Evolutionary conservation across 2,113 vertebrate species (phyloP).

Genomic region (Nymphicus hollandicus): DNA sequence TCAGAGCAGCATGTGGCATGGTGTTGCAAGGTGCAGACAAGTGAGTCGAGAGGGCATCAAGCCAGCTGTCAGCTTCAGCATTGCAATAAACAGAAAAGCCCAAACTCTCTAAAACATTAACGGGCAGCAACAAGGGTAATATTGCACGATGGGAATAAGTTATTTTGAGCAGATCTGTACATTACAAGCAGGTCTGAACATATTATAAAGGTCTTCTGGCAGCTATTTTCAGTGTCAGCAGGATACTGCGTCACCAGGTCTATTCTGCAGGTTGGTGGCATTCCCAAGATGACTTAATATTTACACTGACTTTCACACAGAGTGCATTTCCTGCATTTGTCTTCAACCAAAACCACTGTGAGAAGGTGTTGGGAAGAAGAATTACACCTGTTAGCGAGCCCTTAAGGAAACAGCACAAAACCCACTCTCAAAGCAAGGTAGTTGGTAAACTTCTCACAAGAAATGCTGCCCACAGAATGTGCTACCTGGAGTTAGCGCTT

Average conservation of each 20-base stretch:
- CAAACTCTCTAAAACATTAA: background rate
- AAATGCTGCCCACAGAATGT: background rate
- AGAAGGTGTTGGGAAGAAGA: background rate
- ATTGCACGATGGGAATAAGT: fast-evolving
- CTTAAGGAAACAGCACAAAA: background rate
- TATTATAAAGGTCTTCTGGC: background rate
- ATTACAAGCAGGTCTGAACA: background rate
- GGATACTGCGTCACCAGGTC: background rate
- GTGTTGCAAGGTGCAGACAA: background rate
- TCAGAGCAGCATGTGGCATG: background rate
- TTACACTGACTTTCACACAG: background rate
- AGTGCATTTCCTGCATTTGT: background rate
- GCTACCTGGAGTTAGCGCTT: background rate
- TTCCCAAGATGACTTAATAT: background rate
- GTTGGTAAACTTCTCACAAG: background rate
- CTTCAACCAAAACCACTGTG: background rate
- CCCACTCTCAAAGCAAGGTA: background rate
- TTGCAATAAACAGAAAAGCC: background rate
- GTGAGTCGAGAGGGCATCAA: background rate
- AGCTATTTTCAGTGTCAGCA: background rate
- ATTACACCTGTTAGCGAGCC: background rate
- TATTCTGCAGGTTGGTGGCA: background rate
- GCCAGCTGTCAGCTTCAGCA: background rate
- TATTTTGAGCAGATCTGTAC: background rate
- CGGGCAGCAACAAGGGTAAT: background rate